A percentile compares a stretch with the other conserved stretches of the same genome.
Evolutionary conservation across 2,113 vertebrate species (phyloP).

Genomic region (Arvicanthis niloticus): DNA sequence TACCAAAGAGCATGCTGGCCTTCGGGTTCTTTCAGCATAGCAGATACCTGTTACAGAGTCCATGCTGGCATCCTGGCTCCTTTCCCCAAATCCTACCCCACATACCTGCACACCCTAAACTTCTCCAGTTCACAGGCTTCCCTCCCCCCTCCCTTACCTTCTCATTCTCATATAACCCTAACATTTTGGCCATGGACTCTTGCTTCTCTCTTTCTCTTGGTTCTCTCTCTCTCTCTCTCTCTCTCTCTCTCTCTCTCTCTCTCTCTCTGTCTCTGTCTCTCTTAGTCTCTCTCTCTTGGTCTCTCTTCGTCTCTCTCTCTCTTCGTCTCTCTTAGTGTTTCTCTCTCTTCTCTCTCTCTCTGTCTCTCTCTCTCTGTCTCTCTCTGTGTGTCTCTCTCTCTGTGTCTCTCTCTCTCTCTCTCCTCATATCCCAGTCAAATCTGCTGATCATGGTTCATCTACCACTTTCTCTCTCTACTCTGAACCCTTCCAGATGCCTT

Average conservation of each 20-base stretch:
- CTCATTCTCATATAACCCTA: not conserved
- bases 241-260: not conserved
- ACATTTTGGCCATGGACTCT: not conserved
- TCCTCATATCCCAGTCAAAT: not conserved
- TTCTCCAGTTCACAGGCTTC: not conserved
- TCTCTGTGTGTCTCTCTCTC: not conserved
- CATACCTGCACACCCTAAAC: too few relatives aligned
- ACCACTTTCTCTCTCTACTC: not conserved
- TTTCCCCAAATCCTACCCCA: too few relatives aligned
- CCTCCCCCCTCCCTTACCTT: not conserved
- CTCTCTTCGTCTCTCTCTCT: too few relatives aligned
- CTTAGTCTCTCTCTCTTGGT: not conserved
- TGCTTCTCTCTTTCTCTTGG: not conserved
- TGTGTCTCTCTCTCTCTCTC: not conserved
- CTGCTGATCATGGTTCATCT: not conserved
- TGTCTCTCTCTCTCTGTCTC: not conserved
- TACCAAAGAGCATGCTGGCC: not conserved
- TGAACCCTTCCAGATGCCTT: not conserved
- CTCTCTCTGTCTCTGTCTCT: not conserved
- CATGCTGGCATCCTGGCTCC: not conserved
- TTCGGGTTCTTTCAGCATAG: not conserved
- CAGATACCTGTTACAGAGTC: not conserved
- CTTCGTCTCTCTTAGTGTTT: too few relatives aligned
- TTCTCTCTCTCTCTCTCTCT: not conserved
- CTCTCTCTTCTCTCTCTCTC: not conserved